Conservation (phyloP, 2,888 invertebrate genomes). For the Stenolophus ochropezus region DNA sequence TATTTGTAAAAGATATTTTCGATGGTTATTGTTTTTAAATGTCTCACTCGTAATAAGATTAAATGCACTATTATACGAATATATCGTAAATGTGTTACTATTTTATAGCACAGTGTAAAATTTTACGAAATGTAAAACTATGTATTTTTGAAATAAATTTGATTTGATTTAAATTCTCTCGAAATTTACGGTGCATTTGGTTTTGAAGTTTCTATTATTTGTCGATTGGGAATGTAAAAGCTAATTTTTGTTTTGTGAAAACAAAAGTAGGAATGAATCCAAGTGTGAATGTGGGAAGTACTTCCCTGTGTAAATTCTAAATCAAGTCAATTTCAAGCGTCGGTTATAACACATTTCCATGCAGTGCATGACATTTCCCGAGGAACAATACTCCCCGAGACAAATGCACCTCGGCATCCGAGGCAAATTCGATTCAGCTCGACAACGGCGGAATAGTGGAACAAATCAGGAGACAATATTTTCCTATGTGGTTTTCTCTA, state of each 20-base stretch:
- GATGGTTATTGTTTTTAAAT: too few relatives aligned
- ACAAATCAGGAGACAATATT: conserved; percentile 26
- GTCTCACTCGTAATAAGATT: too few relatives aligned
- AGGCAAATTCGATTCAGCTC: not conserved
- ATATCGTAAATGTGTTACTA: too few relatives aligned
- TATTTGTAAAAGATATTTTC: too few relatives aligned
- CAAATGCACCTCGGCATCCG: conserved; percentile 1
- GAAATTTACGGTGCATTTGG: not conserved
- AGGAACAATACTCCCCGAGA: conserved; percentile 4
- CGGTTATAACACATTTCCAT: conserved; percentile 19
- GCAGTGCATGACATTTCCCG: conserved; percentile 27
- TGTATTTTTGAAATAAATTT: too few relatives aligned
- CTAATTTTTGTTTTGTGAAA: not conserved
- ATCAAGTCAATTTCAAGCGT: conserved; percentile 2
- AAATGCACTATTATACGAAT: too few relatives aligned
- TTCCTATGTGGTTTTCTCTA: not conserved
- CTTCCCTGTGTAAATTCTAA: not conserved
- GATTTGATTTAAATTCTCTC: not conserved
- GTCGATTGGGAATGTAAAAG: not conserved
- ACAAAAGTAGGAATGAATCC: not conserved
- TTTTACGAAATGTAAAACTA: too few relatives aligned
- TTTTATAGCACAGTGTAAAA: too few relatives aligned
- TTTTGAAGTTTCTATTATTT: not conserved
- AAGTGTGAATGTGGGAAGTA: not conserved
- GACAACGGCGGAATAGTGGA: not conserved